Evolutionary conservation across 2,888 invertebrate genomes (phyloP).

Genomic region (Diploptera punctata): DNA sequence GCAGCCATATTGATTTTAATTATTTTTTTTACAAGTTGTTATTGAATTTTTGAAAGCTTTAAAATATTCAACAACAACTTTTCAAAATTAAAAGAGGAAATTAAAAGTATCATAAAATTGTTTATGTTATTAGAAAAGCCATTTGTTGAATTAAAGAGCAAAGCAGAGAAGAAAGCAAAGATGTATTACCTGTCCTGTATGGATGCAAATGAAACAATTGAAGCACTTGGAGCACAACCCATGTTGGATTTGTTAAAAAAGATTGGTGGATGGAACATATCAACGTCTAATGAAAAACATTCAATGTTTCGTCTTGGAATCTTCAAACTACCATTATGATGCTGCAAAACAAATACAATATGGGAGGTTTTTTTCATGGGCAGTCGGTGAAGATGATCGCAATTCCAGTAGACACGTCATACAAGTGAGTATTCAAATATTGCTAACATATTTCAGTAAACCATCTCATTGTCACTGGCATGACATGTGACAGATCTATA

Average conservation of each 20-base stretch:
- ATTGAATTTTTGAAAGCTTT: too few relatives aligned
- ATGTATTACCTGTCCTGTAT: constrained; percentile 91
- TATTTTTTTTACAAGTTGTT: too few relatives aligned
- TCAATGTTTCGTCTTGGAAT: constrained; percentile 71
- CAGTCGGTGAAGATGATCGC: constrained; percentile 91
- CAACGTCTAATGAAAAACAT: constrained; percentile 58
- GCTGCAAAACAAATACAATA: constrained; percentile 78
- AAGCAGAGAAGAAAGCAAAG: constrained; percentile 88
- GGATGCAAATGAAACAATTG: constrained; percentile 90
- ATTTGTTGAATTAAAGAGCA: constrained; percentile 65
- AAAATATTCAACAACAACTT: too few relatives aligned
- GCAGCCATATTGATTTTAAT: too few relatives aligned
- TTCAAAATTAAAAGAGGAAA: too few relatives aligned
- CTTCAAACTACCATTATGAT: constrained; percentile 79
- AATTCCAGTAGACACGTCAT: constrained; percentile 89
- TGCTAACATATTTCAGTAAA: too few relatives aligned
- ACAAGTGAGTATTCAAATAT: constrained; percentile 76
- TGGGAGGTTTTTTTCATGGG: constrained; percentile 90
- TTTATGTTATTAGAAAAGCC: constrained; percentile 65
- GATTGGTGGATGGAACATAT: constrained; percentile 77
- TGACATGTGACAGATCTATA: too few relatives aligned
- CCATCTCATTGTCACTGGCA: too few relatives aligned
- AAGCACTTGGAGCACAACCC: constrained; percentile 82
- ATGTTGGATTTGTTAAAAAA: constrained; percentile 76
- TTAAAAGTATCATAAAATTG: too few relatives aligned